Conservation (phyloP, 1,140 invertebrate species). For the Prorops nasuta region DNA sequence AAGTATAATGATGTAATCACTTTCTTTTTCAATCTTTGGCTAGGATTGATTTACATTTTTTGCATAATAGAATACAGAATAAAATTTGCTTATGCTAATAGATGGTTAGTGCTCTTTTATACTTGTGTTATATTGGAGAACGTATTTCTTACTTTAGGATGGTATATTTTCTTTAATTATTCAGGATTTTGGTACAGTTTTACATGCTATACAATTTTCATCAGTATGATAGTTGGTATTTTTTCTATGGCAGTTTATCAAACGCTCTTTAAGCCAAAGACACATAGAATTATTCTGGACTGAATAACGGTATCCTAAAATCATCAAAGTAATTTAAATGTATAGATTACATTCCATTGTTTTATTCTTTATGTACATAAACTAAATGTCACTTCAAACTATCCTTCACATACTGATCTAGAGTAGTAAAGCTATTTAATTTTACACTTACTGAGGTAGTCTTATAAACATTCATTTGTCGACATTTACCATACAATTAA, state of each 20-base stretch:
- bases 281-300: slow-evolving; percentile 28
- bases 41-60: slow-evolving; percentile 71
- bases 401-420: no score
- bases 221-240: slow-evolving; percentile 43
- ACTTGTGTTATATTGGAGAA: slow-evolving; percentile 66
- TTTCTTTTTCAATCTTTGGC: slow-evolving; percentile 62
- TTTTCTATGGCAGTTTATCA: slow-evolving; percentile 43
- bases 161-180: slow-evolving; percentile 60
- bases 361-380: no score
- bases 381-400: no score
- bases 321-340: no score
- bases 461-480: neutral
- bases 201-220: slow-evolving; percentile 43
- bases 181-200: slow-evolving; percentile 55
- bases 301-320: neutral
- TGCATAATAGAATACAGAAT: slow-evolving; percentile 74
- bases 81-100: slow-evolving; percentile 67
- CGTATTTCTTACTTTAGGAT: slow-evolving; percentile 62
- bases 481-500: neutral
- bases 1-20: slow-evolving; percentile 58
- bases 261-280: slow-evolving; percentile 48
- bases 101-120: slow-evolving; percentile 67
- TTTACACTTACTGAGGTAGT: neutral
- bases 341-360: no score
- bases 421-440: no score